These are phyloP conservation scores for Odiellus spinosus DNA, from an alignment of 2,888 invertebrate species.

Conservation along the genomic window DNA sequence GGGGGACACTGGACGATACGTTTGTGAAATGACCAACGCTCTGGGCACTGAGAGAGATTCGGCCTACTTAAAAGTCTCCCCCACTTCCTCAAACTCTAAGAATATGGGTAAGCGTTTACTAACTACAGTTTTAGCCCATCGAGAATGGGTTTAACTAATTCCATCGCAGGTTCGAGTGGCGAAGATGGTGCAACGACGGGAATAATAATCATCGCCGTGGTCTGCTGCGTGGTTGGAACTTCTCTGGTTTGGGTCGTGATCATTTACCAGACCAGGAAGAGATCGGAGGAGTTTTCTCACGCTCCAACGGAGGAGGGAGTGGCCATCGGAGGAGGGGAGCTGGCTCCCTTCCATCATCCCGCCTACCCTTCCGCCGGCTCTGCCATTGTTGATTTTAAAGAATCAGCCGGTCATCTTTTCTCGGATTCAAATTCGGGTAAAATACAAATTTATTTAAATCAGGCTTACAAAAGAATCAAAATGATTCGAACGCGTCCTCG, in stretches of 20 bases:
- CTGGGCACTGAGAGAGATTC: slow-evolving; percentile 57
- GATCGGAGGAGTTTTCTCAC: slow-evolving; percentile 9
- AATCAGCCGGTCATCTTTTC: slow-evolving; percentile 6
- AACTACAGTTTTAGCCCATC: too few relatives aligned
- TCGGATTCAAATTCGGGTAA: slow-evolving; percentile 14
- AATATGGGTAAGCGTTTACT: too few relatives aligned
- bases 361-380: slow-evolving; percentile 7
- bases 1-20: slow-evolving; percentile 68
- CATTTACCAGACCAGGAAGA: slow-evolving; percentile 17
- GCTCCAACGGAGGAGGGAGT: slow-evolving; percentile 2
- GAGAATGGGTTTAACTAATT: too few relatives aligned
- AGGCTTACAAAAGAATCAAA: background rate
- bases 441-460: background rate
- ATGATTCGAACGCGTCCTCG: too few relatives aligned
- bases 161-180: slow-evolving; percentile 34
- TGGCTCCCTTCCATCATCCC: slow-evolving; percentile 5
- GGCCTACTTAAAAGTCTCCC: slow-evolving; percentile 52
- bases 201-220: slow-evolving; percentile 72
- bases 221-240: slow-evolving; percentile 79
- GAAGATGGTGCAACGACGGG: slow-evolving; percentile 56
- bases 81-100: too few relatives aligned
- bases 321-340: slow-evolving; percentile 4
- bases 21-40: slow-evolving; percentile 76
- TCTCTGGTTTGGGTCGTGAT: slow-evolving; percentile 81
- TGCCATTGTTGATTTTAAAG: slow-evolving; percentile 2